These are phyloP conservation scores for Papio anubis DNA, from an alignment of 2,113 vertebrate genomes.

Conservation along the genomic window DNA sequence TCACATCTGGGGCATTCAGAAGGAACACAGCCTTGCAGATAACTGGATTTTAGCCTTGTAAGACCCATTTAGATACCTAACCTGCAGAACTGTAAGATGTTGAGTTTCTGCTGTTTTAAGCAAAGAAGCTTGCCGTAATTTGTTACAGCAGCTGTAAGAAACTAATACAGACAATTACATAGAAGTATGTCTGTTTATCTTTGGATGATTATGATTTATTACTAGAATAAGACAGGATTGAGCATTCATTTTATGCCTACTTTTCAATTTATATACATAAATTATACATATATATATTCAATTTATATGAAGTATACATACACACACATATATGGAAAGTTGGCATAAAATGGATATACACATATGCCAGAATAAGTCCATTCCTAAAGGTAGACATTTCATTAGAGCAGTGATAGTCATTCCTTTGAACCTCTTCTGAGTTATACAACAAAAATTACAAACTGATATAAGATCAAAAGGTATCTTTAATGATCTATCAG, in stretches of 20 bases:
- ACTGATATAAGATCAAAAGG: not conserved
- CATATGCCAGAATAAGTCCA: not conserved
- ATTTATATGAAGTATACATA: too few relatives aligned
- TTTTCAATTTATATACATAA: not conserved
- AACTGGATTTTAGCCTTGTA: not conserved
- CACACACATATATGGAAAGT: too few relatives aligned
- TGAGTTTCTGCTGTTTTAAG: not conserved
- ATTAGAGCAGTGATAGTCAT: not conserved
- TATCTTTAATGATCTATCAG: not conserved
- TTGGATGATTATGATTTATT: not conserved
- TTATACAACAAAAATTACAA: not conserved
- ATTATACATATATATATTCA: too few relatives aligned
- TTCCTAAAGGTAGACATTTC: not conserved
- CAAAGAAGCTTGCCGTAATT: not conserved
- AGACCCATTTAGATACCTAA: not conserved
- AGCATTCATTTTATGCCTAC: not conserved
- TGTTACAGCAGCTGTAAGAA: not conserved
- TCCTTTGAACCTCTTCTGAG: not conserved
- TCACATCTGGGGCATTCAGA: not conserved
- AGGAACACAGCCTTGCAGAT: fast-evolving
- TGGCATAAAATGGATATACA: too few relatives aligned
- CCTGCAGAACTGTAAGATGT: not conserved
- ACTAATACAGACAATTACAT: not conserved
- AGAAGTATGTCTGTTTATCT: not conserved
- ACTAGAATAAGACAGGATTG: not conserved